phyloP scores from a whole-genome alignment of 1,140 invertebrate species.

The Brachionus angularis region DNA sequence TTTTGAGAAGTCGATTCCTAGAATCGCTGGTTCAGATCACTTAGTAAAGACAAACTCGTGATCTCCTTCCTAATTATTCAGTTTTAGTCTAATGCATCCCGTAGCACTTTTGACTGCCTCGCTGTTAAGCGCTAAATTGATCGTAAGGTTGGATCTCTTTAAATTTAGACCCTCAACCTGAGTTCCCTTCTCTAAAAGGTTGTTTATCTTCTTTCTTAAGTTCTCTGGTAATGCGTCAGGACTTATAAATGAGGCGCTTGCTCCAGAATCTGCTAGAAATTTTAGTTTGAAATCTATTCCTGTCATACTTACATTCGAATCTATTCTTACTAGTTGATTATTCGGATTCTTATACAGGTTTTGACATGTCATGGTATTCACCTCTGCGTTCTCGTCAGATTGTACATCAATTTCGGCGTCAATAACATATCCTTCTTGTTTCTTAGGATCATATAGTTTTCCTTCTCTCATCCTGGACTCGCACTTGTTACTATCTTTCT shows the following conservation, averaged over 20 bases:
- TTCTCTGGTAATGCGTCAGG: constrained; percentile 3
- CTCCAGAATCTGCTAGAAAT: constrained; percentile 2
- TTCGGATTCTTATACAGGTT: too few relatives aligned
- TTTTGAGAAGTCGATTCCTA: constrained; percentile 11
- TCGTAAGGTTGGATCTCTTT: constrained; percentile 2
- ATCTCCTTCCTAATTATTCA: constrained; percentile 12
- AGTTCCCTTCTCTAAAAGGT: background rate
- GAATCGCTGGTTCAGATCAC: constrained; percentile 14
- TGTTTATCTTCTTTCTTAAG: background rate
- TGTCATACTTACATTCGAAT: background rate
- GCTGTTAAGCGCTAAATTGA: constrained; percentile 5
- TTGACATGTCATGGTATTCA: too few relatives aligned
- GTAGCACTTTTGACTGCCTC: background rate
- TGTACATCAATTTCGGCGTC: constrained; percentile 3
- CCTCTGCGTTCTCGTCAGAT: background rate
- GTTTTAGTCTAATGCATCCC: background rate
- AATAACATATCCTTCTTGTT: background rate
- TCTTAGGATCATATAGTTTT: background rate
- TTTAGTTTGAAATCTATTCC: background rate
- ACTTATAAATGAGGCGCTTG: constrained; percentile 17
- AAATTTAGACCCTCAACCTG: constrained; percentile 1
- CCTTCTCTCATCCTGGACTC: background rate
- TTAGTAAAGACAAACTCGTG: constrained; percentile 17
- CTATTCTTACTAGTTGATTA: too few relatives aligned
- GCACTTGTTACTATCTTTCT: background rate